A percentile compares a stretch with the other conserved stretches of the same genome.
These are phyloP conservation scores for Glyphotaelius pellucidus DNA, from an alignment of 2,888 invertebrate species.

Conservation along the genomic window DNA sequence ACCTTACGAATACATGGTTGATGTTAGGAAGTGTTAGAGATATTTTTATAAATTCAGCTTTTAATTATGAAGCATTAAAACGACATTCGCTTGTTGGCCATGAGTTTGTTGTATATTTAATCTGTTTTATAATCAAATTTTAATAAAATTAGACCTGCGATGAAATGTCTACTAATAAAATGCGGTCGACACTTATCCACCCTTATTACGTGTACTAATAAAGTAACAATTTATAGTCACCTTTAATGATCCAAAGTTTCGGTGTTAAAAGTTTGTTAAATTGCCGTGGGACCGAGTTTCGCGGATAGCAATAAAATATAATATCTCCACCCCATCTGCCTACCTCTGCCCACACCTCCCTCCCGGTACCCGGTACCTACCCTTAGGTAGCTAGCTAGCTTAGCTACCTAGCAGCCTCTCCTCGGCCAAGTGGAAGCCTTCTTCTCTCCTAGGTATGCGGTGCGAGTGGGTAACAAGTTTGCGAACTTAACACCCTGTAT, in stretches of 20 bases:
- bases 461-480: constrained; percentile 60
- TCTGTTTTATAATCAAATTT: neutral
- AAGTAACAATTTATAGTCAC: constrained; percentile 61
- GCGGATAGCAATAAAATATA: constrained; percentile 62
- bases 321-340: constrained; percentile 40
- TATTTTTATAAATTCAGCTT: neutral
- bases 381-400: neutral
- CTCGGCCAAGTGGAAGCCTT: neutral
- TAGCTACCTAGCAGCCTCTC: neutral
- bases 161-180: neutral
- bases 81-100: neutral
- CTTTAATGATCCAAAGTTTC: constrained; percentile 64
- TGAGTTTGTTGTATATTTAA: neutral
- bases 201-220: constrained; percentile 44
- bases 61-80: neutral
- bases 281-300: constrained; percentile 63
- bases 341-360: constrained; percentile 9
- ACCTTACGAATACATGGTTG: neutral
- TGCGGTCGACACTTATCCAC: constrained; percentile 3
- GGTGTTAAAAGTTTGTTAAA: constrained; percentile 65
- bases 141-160: neutral
- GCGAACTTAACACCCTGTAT: constrained; percentile 61
- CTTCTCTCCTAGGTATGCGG: constrained; percentile 44
- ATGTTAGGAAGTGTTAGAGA: neutral
- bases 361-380: neutral